These are phyloP conservation scores for Psilanteris sp. DNA, from an alignment of 1,140 invertebrate species.

Conservation along the genomic window DNA sequence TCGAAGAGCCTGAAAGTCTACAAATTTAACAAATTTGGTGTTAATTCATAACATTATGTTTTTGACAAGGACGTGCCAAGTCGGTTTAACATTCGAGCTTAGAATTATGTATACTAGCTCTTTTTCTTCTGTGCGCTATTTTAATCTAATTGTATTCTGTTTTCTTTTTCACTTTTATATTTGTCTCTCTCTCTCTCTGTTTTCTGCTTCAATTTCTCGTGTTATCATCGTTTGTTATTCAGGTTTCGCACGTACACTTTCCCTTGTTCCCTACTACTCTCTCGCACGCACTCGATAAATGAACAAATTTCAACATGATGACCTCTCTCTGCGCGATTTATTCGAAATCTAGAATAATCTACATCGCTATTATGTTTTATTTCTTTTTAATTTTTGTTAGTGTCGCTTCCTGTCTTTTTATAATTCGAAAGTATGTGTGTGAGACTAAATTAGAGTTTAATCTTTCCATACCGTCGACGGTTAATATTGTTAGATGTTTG, in stretches of 20 bases:
- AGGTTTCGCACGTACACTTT: constrained; percentile 9
- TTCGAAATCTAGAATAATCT: constrained; percentile 59
- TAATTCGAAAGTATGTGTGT: constrained; percentile 58
- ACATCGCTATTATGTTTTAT: constrained; percentile 54
- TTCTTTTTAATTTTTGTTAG: constrained; percentile 33
- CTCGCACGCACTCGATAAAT: constrained; percentile 48
- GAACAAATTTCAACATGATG: constrained; percentile 49
- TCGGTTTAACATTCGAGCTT: constrained; percentile 63
- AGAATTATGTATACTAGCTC: constrained; percentile 61
- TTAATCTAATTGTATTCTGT: constrained; percentile 59
- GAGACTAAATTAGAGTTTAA: constrained; percentile 60
- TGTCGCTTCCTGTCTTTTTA: constrained; percentile 37
- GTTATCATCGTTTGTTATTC: constrained; percentile 17
- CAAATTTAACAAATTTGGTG: constrained; percentile 66
- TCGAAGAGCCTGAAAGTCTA: constrained; percentile 63
- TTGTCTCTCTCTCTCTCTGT: not conserved
- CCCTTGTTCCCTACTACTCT: constrained; percentile 35
- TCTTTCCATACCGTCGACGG: constrained; percentile 45
- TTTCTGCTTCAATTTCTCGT: constrained; percentile 1
- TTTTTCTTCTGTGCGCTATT: constrained; percentile 60
- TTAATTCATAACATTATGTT: constrained; percentile 64
- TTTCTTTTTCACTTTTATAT: constrained; percentile 12
- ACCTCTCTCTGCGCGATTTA: constrained; percentile 25
- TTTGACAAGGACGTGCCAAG: constrained; percentile 65
- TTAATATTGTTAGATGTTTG: constrained; percentile 51